Conservation (phyloP, 2,797 vertebrate genomes). For the Poecile montanus region DNA sequence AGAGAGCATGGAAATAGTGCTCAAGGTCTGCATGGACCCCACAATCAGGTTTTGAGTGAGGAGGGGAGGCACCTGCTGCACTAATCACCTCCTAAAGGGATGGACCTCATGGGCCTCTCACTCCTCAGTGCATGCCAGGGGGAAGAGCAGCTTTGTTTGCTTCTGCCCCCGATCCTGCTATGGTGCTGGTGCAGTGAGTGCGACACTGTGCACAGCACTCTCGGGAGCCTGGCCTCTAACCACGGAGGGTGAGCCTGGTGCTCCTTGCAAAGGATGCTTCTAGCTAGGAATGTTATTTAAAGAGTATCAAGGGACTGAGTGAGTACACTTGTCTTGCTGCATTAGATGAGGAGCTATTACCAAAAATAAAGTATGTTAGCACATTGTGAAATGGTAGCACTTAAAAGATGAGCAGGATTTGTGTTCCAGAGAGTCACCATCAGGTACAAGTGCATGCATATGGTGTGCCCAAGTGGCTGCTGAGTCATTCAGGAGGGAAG, state of each 20-base stretch:
- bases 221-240: not conserved
- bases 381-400: not conserved
- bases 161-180: not conserved
- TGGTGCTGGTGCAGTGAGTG: not conserved
- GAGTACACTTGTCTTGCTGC: not conserved
- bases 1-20: not conserved
- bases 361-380: slow-evolving; percentile 22
- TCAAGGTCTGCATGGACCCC: not conserved
- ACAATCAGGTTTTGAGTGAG: fast-evolving
- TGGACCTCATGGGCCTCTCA: not conserved
- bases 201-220: not conserved
- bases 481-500: not conserved
- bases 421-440: not conserved
- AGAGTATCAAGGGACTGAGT: not conserved
- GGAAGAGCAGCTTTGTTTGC: not conserved
- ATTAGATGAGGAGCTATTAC: slow-evolving; percentile 38
- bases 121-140: too few relatives aligned
- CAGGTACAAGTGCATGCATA: not conserved
- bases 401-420: slow-evolving; percentile 18
- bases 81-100: not conserved
- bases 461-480: not conserved
- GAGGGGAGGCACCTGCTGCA: not conserved
- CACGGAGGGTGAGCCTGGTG: not conserved
- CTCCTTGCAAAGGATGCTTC: not conserved
- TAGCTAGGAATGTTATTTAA: not conserved